Percentiles rank a stretch among this genome's conserved stretches.
Evolutionary conservation across 1,140 invertebrate species (phyloP).

Genomic region (Sitodiplosis mosellana): DNA sequence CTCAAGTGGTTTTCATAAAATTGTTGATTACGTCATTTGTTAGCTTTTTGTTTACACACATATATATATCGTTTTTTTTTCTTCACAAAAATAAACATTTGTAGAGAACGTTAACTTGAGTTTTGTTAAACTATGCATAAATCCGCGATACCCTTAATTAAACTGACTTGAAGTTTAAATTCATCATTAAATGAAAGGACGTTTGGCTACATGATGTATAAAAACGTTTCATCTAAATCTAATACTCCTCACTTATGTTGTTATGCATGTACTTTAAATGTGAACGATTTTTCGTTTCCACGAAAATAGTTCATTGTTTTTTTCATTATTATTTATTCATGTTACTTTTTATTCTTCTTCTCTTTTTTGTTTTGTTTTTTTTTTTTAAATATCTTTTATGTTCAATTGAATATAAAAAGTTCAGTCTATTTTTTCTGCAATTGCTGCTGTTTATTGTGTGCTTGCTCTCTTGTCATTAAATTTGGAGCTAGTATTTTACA

Average conservation of each 20-base stretch:
- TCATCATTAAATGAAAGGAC: background rate
- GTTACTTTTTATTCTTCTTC: background rate
- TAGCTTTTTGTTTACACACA: background rate
- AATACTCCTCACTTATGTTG: background rate
- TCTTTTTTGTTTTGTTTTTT: background rate
- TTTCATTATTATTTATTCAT: background rate
- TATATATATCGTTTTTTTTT: background rate
- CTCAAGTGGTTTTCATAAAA: conserved; percentile 3
- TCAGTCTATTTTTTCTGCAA: background rate
- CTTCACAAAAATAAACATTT: background rate
- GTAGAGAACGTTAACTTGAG: background rate
- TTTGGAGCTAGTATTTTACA: background rate
- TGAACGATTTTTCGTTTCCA: background rate
- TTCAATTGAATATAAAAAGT: conserved; percentile 1
- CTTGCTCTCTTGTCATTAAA: background rate
- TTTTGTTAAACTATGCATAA: background rate
- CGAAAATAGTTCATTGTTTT: background rate
- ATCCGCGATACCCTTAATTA: background rate
- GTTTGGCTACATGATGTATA: background rate
- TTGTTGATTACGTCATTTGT: conserved; percentile 2
- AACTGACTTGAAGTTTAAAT: background rate
- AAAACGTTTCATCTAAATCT: background rate
- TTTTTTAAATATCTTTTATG: background rate
- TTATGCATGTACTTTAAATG: background rate
- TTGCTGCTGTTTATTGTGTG: no score